Percentiles rank a stretch among this genome's conserved stretches.
These are phyloP conservation scores for Phacellophora camtschatica DNA, from an alignment of 30 jellyfish, hydroid and myxozoan genomes.

Conservation along the genomic window DNA sequence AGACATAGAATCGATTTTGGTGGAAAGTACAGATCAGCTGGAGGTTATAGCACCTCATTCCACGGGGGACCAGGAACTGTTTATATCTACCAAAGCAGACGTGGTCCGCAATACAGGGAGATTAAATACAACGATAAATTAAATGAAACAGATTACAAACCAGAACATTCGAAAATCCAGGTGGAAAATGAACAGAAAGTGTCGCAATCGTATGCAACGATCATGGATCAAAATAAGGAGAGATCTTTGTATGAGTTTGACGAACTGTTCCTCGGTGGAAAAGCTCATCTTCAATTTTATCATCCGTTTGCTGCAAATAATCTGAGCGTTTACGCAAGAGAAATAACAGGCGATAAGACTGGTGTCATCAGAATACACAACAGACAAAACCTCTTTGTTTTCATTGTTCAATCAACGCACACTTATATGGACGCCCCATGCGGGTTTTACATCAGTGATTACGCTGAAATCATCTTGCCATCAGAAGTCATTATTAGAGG, in stretches of 20 bases:
- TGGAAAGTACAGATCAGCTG: conserved; percentile 37
- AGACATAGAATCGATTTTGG: conserved; percentile 68
- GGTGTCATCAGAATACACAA: conserved; percentile 53
- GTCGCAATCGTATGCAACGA: conserved; percentile 23
- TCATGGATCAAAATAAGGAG: conserved; percentile 41
- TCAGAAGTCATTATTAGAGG: conserved; percentile 62
- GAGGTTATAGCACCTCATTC: conserved; percentile 37
- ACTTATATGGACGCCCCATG: conserved; percentile 76
- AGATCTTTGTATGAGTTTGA: conserved; percentile 34
- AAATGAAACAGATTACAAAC: conserved; percentile 43
- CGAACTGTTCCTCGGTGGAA: conserved; percentile 42
- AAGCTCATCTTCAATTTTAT: conserved; percentile 49
- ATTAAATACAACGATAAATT: conserved; percentile 27
- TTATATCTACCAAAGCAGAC: conserved; percentile 57
- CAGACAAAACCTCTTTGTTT: conserved; percentile 50
- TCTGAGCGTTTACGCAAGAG: conserved; percentile 53
- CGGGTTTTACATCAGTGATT: conserved; percentile 52
- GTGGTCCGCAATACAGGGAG: conserved; percentile 70
- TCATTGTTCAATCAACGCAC: conserved; percentile 64
- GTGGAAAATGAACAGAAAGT: conserved; percentile 9
- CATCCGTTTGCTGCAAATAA: conserved; percentile 33
- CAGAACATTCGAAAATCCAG: conserved; percentile 35
- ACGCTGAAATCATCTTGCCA: conserved; percentile 57
- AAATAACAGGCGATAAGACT: conserved; percentile 62
- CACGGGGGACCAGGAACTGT: conserved; percentile 68